phyloP scores from a whole-genome alignment of 2,888 invertebrate genomes.

The Altica lythri region DNA sequence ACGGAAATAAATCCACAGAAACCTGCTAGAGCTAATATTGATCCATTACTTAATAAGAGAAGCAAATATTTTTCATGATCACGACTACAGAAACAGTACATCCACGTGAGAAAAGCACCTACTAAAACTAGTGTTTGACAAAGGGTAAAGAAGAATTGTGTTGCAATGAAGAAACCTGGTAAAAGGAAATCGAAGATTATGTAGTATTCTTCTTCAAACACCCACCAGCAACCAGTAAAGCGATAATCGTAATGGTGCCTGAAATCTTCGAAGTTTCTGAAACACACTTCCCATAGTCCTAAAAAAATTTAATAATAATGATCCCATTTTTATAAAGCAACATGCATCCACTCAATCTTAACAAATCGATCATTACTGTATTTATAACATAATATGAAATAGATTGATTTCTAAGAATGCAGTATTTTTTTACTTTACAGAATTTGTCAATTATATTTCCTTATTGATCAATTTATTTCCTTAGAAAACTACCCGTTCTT shows the following conservation, averaged over 20 bases:
- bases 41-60: slow-evolving; percentile 74
- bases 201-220: slow-evolving; percentile 95
- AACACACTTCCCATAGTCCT: slow-evolving; percentile 96
- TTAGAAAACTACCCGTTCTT: no score
- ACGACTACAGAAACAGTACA: slow-evolving; percentile 75
- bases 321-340: no score
- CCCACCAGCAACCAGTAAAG: slow-evolving; percentile 94
- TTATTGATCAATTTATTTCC: no score
- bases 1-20: slow-evolving; percentile 82
- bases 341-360: no score
- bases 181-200: slow-evolving; percentile 88
- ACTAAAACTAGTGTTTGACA: slow-evolving; percentile 81
- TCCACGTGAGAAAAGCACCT: slow-evolving; percentile 72
- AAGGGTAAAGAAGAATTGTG: slow-evolving; percentile 92
- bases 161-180: slow-evolving; percentile 90
- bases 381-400: no score
- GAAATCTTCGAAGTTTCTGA: slow-evolving; percentile 84
- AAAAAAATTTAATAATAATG: slow-evolving; percentile 49
- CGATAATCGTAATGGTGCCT: slow-evolving; percentile 82
- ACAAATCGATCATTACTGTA: no score
- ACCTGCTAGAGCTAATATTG: slow-evolving; percentile 73
- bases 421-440: no score
- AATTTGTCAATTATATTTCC: no score
- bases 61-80: slow-evolving; percentile 78
- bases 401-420: no score